Evolutionary conservation across 2,113 vertebrate genomes (phyloP).

Genomic region (Meles meles): DNA sequence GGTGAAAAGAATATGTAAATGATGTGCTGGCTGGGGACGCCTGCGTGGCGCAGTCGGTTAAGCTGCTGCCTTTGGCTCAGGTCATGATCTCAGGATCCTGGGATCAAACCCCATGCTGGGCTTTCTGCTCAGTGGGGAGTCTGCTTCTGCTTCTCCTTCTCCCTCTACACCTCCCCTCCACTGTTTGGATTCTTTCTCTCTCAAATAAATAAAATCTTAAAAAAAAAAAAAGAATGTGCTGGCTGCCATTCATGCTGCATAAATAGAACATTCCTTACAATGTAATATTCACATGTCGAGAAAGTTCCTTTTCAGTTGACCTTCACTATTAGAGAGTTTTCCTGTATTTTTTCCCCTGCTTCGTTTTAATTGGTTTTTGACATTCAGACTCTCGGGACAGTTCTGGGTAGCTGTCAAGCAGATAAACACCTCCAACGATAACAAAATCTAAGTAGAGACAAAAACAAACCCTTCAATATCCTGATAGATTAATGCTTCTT

Average conservation of each 20-base stretch:
- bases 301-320: background rate
- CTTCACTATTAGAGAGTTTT: background rate
- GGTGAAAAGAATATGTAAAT: background rate
- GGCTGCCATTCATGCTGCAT: background rate
- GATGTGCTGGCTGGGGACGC: background rate
- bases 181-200: background rate
- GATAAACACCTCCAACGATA: background rate
- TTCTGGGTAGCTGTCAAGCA: conserved; percentile 8
- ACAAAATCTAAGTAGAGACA: conserved; percentile 47
- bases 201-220: background rate
- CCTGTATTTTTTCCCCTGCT: background rate
- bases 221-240: background rate
- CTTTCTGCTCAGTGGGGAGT: background rate
- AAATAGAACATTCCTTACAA: background rate
- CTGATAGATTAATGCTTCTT: conserved; percentile 65
- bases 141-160: background rate
- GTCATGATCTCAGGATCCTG: background rate
- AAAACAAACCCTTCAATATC: conserved; percentile 51
- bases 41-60: background rate
- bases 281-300: background rate
- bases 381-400: conserved; percentile 33
- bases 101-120: background rate
- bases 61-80: background rate
- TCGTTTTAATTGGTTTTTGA: conserved; percentile 51
- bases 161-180: background rate